Percentiles rank a stretch among this genome's conserved stretches.
phyloP scores from a whole-genome alignment of 1,140 invertebrate genomes.

The Camponotus floridanus region DNA sequence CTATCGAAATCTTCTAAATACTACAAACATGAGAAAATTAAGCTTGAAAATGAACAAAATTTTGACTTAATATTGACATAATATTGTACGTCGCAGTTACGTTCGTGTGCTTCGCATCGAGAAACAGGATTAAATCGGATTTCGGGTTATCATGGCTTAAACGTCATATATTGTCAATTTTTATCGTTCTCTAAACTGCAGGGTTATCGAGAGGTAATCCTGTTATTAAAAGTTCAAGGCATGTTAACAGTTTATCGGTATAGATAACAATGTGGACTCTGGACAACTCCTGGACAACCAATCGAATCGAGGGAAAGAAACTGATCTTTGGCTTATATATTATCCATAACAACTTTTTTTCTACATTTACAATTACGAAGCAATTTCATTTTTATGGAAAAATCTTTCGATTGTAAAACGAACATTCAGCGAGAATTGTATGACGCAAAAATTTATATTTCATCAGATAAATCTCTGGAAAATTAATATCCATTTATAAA shows the following conservation, averaged over 20 bases:
- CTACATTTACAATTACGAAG: neutral
- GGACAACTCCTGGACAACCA: neutral
- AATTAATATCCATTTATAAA: neutral
- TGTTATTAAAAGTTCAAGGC: slow-evolving; percentile 40
- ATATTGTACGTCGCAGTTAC: too few species aligned
- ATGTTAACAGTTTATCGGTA: slow-evolving; percentile 47
- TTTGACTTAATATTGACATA: too few species aligned
- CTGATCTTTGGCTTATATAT: neutral
- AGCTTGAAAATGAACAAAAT: too few species aligned
- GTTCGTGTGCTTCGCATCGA: neutral
- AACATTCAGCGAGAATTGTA: neutral
- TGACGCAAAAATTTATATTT: neutral
- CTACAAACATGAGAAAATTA: too few species aligned
- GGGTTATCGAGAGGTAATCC: slow-evolving; percentile 62
- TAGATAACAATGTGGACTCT: neutral
- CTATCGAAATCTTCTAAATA: too few species aligned
- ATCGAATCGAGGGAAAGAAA: neutral
- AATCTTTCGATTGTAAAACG: neutral
- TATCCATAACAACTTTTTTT: neutral
- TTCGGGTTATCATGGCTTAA: slow-evolving; percentile 8
- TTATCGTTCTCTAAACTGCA: slow-evolving; percentile 55
- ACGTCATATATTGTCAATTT: slow-evolving; percentile 35
- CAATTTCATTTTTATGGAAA: neutral
- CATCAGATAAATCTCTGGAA: neutral
- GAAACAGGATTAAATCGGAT: slow-evolving; percentile 4